phyloP scores from a whole-genome alignment of 1,140 invertebrate genomes.

The Hypothenemus hampei region DNA sequence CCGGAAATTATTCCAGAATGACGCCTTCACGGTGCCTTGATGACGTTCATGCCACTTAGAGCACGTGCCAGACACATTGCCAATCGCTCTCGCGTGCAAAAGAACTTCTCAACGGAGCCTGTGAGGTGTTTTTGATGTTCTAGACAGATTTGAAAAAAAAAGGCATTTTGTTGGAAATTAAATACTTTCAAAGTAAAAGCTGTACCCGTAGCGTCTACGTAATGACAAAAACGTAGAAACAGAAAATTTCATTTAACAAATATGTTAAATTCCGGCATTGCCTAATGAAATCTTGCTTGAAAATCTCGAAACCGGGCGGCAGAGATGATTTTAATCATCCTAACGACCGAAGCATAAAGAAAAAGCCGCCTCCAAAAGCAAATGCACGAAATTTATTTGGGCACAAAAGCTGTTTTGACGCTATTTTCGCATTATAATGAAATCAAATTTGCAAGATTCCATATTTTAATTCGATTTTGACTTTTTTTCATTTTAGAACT shows the following conservation, averaged over 20 bases:
- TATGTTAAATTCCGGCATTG: constrained; percentile 16
- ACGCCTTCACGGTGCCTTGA: constrained; percentile 1
- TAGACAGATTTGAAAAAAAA: too few relatives aligned
- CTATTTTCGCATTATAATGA: constrained; percentile 18
- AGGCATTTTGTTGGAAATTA: too few relatives aligned
- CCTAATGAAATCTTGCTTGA: constrained; percentile 22
- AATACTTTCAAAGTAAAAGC: too few relatives aligned
- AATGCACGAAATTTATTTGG: constrained; percentile 22
- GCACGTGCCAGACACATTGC: not conserved
- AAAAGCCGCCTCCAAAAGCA: constrained; percentile 18
- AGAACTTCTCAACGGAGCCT: not conserved
- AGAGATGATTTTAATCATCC: constrained; percentile 22
- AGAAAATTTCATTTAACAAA: constrained; percentile 20
- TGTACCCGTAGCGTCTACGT: too few relatives aligned
- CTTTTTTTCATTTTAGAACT: too few relatives aligned
- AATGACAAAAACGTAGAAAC: constrained; percentile 1
- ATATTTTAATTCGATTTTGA: constrained; percentile 5
- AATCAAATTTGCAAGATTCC: constrained; percentile 20
- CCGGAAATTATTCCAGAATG: constrained; percentile 2
- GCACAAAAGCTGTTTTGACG: constrained; percentile 20
- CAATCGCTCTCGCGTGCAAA: not conserved
- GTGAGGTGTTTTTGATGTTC: not conserved
- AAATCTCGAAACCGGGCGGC: constrained; percentile 8
- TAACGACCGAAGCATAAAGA: constrained; percentile 16
- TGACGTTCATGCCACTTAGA: not conserved